Conservation (phyloP, 2,113 vertebrate species). For the Boulengeromyrus knoepffleri region DNA sequence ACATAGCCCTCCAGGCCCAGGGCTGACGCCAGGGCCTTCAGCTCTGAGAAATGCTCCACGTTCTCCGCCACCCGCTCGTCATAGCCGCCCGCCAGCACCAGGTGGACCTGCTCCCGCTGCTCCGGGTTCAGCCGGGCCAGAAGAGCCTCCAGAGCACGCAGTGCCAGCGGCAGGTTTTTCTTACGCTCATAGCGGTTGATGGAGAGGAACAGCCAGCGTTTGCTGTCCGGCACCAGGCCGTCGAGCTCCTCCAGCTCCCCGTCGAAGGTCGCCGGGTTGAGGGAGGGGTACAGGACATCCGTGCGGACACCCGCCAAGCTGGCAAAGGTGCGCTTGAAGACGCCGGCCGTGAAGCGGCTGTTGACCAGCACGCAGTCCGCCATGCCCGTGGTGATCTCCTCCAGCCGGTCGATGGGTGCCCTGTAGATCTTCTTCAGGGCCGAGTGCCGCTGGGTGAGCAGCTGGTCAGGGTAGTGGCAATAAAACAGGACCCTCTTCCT, state of each 20-base stretch:
- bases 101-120: slow-evolving; percentile 69
- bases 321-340: slow-evolving; percentile 83
- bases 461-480: slow-evolving; percentile 94
- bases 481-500: slow-evolving; percentile 92
- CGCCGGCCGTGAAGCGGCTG: slow-evolving; percentile 79
- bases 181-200: slow-evolving; percentile 96
- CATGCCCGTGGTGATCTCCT: slow-evolving; percentile 91
- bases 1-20: slow-evolving; percentile 61
- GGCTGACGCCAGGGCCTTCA: slow-evolving; percentile 60
- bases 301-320: slow-evolving; percentile 68
- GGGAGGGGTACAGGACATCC: slow-evolving; percentile 84
- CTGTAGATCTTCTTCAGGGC: slow-evolving; percentile 78
- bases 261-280: slow-evolving; percentile 77
- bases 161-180: slow-evolving; percentile 80
- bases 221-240: slow-evolving; percentile 65
- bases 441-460: slow-evolving; percentile 77
- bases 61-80: slow-evolving; percentile 86
- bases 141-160: slow-evolving; percentile 69
- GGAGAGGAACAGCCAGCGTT: slow-evolving; percentile 80
- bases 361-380: slow-evolving; percentile 91
- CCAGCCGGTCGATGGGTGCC: slow-evolving; percentile 79
- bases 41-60: slow-evolving; percentile 77
- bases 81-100: slow-evolving; percentile 89
- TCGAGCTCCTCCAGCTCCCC: slow-evolving; percentile 52
- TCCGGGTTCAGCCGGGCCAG: slow-evolving; percentile 51